These are phyloP conservation scores for Benitochromis conjunctus DNA, from an alignment of 2,113 vertebrate genomes.

Conservation along the genomic window DNA sequence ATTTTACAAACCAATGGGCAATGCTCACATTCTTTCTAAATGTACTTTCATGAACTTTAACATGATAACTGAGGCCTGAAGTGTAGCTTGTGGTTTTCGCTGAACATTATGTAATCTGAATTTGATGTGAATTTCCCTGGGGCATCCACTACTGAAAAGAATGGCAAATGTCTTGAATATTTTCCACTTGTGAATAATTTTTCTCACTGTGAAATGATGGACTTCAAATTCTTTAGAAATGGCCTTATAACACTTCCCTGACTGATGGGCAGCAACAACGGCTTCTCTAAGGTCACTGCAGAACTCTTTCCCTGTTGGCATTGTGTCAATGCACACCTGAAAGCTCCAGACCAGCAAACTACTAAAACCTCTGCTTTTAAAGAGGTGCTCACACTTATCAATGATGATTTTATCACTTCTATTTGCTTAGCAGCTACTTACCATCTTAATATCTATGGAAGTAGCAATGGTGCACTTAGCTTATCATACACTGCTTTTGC, in stretches of 20 bases:
- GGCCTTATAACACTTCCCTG: too few relatives aligned
- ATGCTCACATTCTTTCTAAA: too few relatives aligned
- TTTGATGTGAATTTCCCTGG: neutral
- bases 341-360: neutral
- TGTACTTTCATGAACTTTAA: neutral
- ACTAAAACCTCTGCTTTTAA: neutral
- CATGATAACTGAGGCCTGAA: neutral
- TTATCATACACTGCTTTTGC: neutral
- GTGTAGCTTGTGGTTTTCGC: neutral
- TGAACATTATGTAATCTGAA: neutral
- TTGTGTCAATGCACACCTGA: neutral
- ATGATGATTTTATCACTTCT: neutral
- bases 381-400: fast-evolving
- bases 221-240: too few relatives aligned
- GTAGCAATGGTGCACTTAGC: neutral
- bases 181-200: too few relatives aligned
- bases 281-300: too few relatives aligned
- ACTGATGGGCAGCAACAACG: too few relatives aligned
- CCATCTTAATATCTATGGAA: neutral
- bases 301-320: too few relatives aligned
- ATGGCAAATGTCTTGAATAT: too few relatives aligned
- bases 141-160: too few relatives aligned
- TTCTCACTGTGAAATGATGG: too few relatives aligned
- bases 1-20: neutral
- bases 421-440: neutral